Evolutionary conservation across 2,113 vertebrate species (phyloP).

Genomic region (Malurus alboscapulatus): DNA sequence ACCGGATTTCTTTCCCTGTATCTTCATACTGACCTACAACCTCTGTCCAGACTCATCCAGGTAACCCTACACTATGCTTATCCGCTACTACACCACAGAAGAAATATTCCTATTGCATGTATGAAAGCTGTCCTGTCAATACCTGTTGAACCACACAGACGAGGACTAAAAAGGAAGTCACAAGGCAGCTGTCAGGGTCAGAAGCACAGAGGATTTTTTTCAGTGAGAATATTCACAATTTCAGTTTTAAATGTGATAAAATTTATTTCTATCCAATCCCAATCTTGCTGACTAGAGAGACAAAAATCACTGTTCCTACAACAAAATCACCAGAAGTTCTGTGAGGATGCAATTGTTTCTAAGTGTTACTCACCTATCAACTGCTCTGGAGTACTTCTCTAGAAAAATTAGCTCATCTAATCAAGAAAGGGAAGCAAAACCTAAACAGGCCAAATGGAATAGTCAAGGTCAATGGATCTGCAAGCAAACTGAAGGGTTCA

Average conservation of each 20-base stretch:
- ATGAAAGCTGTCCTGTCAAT: background rate
- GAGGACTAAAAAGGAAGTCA: background rate
- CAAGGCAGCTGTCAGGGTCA: background rate
- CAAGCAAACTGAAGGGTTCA: background rate
- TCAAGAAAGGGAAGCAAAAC: background rate
- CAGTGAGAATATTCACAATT: background rate
- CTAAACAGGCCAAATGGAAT: background rate
- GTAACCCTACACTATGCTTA: background rate
- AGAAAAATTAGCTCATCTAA: background rate
- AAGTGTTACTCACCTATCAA: background rate
- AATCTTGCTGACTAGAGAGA: background rate
- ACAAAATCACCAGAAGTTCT: background rate
- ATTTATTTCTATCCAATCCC: background rate
- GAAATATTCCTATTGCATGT: background rate
- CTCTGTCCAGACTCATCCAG: background rate
- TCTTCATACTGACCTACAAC: background rate
- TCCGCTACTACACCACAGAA: background rate
- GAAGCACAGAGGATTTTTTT: background rate
- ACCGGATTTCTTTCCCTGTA: background rate
- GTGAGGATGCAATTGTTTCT: background rate
- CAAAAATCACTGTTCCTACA: background rate
- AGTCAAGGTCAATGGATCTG: background rate
- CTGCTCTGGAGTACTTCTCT: background rate
- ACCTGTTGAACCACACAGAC: background rate
- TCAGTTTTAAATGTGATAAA: background rate